phyloP scores from a whole-genome alignment of 2,113 vertebrate genomes.

The Crotalus helleri region DNA sequence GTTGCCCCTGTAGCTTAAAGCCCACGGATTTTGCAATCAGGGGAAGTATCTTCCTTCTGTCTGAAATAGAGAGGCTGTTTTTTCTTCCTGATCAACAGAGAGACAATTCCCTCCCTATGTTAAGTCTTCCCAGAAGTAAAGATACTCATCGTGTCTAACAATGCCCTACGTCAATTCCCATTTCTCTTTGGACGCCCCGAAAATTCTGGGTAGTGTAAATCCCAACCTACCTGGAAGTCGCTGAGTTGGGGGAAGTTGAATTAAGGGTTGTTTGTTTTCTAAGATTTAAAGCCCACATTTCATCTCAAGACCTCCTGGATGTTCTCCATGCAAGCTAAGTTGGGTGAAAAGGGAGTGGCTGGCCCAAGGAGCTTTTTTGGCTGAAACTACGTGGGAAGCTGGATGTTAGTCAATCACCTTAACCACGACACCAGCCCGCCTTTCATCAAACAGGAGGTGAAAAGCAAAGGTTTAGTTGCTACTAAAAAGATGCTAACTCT shows the following conservation, averaged over 20 bases:
- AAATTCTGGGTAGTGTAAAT: not conserved
- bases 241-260: not conserved
- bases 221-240: not conserved
- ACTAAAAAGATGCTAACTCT: not conserved
- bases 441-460: not conserved
- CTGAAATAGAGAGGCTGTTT: accelerated
- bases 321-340: not conserved
- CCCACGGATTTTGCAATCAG: not conserved
- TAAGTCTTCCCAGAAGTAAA: not conserved
- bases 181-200: not conserved
- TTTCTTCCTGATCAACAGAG: not conserved
- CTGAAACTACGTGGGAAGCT: not conserved
- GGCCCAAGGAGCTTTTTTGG: not conserved
- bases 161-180: not conserved
- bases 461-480: not conserved
- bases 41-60: not conserved
- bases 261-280: not conserved
- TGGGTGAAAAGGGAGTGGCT: not conserved
- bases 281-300: not conserved
- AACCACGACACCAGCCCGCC: not conserved
- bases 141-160: not conserved
- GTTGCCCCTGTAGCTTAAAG: not conserved
- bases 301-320: not conserved
- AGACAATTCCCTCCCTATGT: too few relatives aligned
- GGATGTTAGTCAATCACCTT: not conserved